Evolutionary conservation across 2,797 vertebrate genomes (phyloP).

Genomic region (Tokudaia muenninki): DNA sequence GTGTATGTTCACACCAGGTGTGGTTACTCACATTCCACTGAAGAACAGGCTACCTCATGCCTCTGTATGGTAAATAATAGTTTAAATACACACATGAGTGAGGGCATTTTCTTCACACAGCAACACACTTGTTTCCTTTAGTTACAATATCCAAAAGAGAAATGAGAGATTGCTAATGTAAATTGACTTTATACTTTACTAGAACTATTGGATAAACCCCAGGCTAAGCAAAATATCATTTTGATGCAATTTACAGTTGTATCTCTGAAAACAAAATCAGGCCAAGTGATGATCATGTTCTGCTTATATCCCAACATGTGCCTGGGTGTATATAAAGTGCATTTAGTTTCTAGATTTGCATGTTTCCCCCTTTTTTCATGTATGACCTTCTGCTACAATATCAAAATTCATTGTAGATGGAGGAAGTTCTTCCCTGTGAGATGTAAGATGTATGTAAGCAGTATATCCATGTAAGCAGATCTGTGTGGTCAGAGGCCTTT

Average conservation of each 20-base stretch:
- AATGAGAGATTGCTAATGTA: not conserved
- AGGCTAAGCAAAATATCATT: not conserved
- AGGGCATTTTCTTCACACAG: not conserved
- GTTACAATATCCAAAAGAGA: not conserved
- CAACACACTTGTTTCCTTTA: not conserved
- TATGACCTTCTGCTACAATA: not conserved
- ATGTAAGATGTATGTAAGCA: not conserved
- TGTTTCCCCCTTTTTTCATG: not conserved
- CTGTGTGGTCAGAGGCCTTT: not conserved
- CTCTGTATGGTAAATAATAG: not conserved
- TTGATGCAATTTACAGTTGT: not conserved
- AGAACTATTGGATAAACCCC: not conserved
- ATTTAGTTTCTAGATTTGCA: not conserved
- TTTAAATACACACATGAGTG: fast-evolving
- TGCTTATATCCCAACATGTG: not conserved
- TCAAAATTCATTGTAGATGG: not conserved
- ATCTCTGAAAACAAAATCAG: not conserved
- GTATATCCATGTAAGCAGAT: not conserved
- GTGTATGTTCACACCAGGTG: not conserved
- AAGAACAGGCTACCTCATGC: not conserved
- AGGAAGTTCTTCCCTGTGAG: not conserved
- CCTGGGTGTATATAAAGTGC: not conserved
- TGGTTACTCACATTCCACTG: not conserved
- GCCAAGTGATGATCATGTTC: not conserved
- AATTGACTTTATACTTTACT: constrained; percentile 3